Evolutionary conservation across 2,113 vertebrate genomes (phyloP).

Genomic region (Phrynocephalus versicolor): DNA sequence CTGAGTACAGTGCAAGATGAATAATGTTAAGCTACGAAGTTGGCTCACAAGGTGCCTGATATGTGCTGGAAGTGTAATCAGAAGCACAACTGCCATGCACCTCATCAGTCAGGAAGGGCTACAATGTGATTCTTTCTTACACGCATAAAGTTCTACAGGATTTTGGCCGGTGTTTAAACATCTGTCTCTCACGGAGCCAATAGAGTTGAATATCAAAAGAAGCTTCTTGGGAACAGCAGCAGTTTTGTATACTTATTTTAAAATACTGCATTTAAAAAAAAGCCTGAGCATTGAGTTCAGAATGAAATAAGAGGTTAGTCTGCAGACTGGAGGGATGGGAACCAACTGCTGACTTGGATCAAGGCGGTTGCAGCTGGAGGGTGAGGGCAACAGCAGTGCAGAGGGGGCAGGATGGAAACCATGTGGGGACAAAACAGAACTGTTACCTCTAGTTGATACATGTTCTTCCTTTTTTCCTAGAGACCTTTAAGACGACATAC

Average conservation of each 20-base stretch:
- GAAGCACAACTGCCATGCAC: too few species aligned
- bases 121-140: too few species aligned
- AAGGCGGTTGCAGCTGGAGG: not conserved
- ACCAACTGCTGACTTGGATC: not conserved
- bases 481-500: not conserved
- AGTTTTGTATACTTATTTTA: not conserved
- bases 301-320: not conserved
- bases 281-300: not conserved
- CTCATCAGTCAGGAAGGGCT: too few species aligned
- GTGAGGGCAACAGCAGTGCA: not conserved
- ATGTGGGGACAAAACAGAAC: not conserved
- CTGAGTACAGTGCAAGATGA: too few species aligned
- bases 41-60: too few species aligned
- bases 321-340: not conserved
- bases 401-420: not conserved
- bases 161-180: not conserved
- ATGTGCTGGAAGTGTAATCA: too few species aligned
- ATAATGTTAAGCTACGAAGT: too few species aligned
- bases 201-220: not conserved
- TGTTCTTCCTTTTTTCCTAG: not conserved
- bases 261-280: not conserved
- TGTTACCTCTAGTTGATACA: not conserved
- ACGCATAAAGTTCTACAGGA: too few species aligned
- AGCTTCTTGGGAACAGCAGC: not conserved
- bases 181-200: not conserved